Evolutionary conservation across 2,113 vertebrate genomes (phyloP), one percentile per base, ranked within the genome.

Genomic region (Dicerorhinus sumatrensis): DNA sequence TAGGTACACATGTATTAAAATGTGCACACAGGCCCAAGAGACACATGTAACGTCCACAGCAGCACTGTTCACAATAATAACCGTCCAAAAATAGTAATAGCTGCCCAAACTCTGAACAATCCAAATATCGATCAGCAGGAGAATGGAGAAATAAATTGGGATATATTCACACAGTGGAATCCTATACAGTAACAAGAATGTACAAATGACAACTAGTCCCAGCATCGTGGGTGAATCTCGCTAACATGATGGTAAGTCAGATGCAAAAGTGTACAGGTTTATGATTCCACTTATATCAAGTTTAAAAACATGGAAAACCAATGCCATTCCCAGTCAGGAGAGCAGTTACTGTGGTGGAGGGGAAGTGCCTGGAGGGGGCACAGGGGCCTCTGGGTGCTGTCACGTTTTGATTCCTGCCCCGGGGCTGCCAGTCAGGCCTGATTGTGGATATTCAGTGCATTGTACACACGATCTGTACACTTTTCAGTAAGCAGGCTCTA

Each of bases 251-350:
- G 29, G n/a, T 11, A 67, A 81, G 46, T 33, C 82, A 80, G 65
- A 21, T 17, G 33, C 12, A 17, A 51, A 5, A 23, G 29, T 0
- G 3, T 2, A n/a, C 5, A 9, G 2, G 27, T 2, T n/a, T 20
- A 8, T 2, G 2, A 60, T 23, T 70, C 58, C 46, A n/a, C 29
- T 27, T 11, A 25, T 0, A 29, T 27, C 46, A n/a, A 60, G 70
- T 81, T 93, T 81, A 51, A 81, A 93, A 82, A 39, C 56, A 81
- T 75, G 80, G 90, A 58, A 70, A 70, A 39, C 10, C 82, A 11
- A 27, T 10, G 21, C 20, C 48, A 2, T 6, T 58, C 31, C 3
- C 10, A 29, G 51, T 39, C 42, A 82, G 72, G 48, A 63, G 0
- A 58, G 60, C 51, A 29, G 36, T 4, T 48, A 10, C 58, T 1